Conservation (phyloP, 2,797 vertebrate species). For the Manis javanica region DNA sequence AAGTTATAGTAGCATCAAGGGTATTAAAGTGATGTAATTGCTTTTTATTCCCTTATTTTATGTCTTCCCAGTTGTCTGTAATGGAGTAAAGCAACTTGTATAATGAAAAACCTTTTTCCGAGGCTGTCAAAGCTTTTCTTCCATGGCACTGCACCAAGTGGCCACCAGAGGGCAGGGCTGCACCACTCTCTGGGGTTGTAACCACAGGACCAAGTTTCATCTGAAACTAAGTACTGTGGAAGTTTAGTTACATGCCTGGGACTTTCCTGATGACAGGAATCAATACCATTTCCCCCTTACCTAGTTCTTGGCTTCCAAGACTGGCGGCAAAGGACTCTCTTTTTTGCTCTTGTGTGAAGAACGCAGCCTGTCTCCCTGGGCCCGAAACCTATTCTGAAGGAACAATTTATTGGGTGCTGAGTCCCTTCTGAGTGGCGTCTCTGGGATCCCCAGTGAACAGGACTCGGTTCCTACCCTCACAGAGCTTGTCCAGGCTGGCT, state of each 20-base stretch:
- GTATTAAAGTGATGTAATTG: neutral
- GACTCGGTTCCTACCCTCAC: accelerated
- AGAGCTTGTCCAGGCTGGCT: neutral
- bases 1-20: neutral
- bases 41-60: neutral
- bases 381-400: neutral
- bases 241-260: neutral
- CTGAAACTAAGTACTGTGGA: neutral
- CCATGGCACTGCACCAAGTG: neutral
- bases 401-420: neutral
- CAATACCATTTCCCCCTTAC: neutral
- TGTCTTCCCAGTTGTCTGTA: neutral
- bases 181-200: neutral
- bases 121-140: neutral
- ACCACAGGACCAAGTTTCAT: neutral
- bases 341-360: neutral
- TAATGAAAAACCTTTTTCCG: neutral
- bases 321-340: neutral
- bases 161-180: slow-evolving; percentile 76
- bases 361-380: no score
- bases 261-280: neutral
- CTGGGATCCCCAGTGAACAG: neutral
- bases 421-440: neutral
- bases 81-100: neutral
- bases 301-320: neutral